A percentile compares a stretch with the other conserved stretches of the same genome.
phyloP scores from a whole-genome alignment of 2,113 vertebrate genomes.

The Elanoides forficatus region DNA sequence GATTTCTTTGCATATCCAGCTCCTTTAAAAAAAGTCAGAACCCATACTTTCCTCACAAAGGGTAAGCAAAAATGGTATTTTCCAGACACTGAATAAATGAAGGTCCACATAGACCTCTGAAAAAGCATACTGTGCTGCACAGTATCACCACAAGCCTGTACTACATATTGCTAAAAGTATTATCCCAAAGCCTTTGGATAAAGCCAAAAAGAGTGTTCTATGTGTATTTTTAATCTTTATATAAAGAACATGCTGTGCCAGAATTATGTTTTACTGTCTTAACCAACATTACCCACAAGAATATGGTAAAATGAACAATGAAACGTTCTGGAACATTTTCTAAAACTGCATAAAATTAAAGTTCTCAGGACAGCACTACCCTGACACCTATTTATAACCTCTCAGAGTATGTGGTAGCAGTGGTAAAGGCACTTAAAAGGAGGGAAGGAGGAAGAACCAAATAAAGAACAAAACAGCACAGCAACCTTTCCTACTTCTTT shows the following conservation, averaged over 20 bases:
- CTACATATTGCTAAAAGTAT: slow-evolving; percentile 15
- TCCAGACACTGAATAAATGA: not conserved
- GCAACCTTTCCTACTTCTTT: not conserved
- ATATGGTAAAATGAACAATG: slow-evolving; percentile 46
- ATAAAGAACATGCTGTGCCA: not conserved
- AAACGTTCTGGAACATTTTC: not conserved
- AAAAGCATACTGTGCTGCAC: not conserved
- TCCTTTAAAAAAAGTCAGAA: not conserved
- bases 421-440: not conserved
- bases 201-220: not conserved
- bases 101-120: not conserved
- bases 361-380: not conserved
- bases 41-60: not conserved
- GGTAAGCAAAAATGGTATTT: not conserved
- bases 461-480: not conserved
- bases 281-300: slow-evolving; percentile 17
- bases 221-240: slow-evolving; percentile 37
- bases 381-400: not conserved
- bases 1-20: not conserved
- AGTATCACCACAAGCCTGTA: slow-evolving; percentile 5
- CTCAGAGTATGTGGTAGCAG: not conserved
- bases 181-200: slow-evolving; percentile 3
- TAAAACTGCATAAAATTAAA: not conserved
- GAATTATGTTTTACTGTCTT: slow-evolving; percentile 13
- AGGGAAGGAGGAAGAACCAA: not conserved